Base-by-base conservation (phyloP, 2,113 vertebrate genomes). In the Hipposideros armiger region DNA sequence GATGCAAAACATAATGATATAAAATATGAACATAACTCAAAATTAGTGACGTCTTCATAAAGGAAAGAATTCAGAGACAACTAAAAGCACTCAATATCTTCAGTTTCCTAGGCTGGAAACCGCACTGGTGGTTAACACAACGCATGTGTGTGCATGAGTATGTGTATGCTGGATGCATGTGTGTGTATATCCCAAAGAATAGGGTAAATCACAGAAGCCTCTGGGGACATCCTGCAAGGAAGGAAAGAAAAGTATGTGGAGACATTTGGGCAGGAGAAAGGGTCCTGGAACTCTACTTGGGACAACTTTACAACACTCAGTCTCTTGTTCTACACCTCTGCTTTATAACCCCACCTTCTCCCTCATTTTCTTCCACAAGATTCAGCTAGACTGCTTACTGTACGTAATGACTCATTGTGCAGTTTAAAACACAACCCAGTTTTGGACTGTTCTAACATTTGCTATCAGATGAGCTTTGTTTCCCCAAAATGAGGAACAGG, bases 401-500 rank as follows among this genome's bases (percentile, higher is more conserved):
- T 11, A 50, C 13, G 47, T 45, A 81, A 80, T 36, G 82, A 32
- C 32, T 92, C 20, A 45, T 0, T 67, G 30, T 11, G 19, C 30
- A 87, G 40, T 50, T 94, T 84, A 80, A 92, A 90, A 54, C 22
- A 85, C 40, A 88, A 16, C 6, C 56, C 8, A 40, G 36, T 69
- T 92, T 40, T 47, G 62, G 20, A 95, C 14, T 84, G 10, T 45
- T 81, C 40, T 24, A 77, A 45, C 10, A 81, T 54, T 70, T 87
- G 50, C n/a, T 91, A 73, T 45, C 54, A 42, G 6, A 95, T 73
- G 26, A 92, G 50, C 26, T 84, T 72, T 56, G 50, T 42, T 95
- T 83, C 52, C n/a, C 91, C 7, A 67, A 84, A 87, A 87, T 89
- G 19, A 94, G 36, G 30, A 80, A 30, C 72, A 77, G 86, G 52